Base-by-base conservation (phyloP, 2,888 invertebrate genomes). In the Bedellia somnulentella region DNA sequence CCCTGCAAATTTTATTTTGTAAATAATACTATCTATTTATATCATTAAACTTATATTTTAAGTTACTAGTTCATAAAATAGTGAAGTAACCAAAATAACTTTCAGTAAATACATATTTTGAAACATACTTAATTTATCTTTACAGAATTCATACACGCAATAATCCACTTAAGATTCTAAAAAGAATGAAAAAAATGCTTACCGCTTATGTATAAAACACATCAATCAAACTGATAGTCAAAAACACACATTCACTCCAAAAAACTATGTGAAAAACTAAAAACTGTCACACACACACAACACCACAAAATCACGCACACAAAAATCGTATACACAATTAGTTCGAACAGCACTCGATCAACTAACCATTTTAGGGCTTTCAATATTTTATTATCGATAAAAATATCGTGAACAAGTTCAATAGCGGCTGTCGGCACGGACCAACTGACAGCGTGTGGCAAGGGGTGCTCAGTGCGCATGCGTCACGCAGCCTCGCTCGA, bases 381-480 rank as follows among this genome's bases (percentile, higher is more conserved):
- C 13, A 24, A 24, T 24, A 12, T 24, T 5, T 6, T 6, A 6
- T 11, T 13, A 5, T 6, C 13, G 10, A 24, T 24, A n/a, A 8
- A n/a, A 13, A 24, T 24, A 6, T 24, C 11, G n/a, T 11, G 13
- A 6, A 12, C 2, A n/a, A 5, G 10, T 11, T 11, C 15, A 15
- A 5, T 4, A 14, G 4, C 15, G 14, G 29, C 29, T 12, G 11
- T 15, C 57, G 54, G 56, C 50, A 60, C 60, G 63, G 63, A 50
- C 47, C 37, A 46, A 58, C 70, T 66, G 64, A 49, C 50, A 53
- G 56, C 50, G 46, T 59, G 56, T 60, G 60, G 57, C 47, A 47
- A 46, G 46, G 46, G 38, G 40, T 22, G 22, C 30, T 35, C 38
- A 52, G 55, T 71, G 71, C 71, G 71, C 71, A 73, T 64, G 63